A percentile compares a stretch with the other conserved stretches of the same genome.
Conservation (phyloP, 2,888 invertebrate genomes). For the Ormyrus pomaceus region DNA sequence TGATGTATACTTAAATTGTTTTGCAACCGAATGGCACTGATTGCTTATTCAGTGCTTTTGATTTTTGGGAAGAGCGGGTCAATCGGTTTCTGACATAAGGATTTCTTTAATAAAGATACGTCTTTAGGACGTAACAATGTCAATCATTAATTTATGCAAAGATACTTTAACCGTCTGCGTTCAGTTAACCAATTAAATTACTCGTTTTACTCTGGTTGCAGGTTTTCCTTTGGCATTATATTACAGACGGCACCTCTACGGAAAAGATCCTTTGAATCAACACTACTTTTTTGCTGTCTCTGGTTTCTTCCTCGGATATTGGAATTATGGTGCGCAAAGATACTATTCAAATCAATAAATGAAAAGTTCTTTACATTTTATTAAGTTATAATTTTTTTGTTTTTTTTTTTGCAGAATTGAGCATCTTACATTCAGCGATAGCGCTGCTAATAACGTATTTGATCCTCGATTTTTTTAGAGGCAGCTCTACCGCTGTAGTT, state of each 20-base stretch:
- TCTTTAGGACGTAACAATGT: too few relatives aligned
- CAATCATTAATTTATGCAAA: too few relatives aligned
- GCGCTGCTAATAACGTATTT: conserved; percentile 85
- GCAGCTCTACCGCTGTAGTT: conserved; percentile 81
- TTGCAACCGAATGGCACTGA: too few relatives aligned
- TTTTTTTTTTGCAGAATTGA: conserved; percentile 74
- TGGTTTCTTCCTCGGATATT: conserved; percentile 87
- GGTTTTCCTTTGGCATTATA: conserved; percentile 85
- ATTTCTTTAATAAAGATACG: too few relatives aligned
- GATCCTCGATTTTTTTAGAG: conserved; percentile 81
- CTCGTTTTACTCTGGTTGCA: conserved; percentile 70
- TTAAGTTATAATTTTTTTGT: not conserved
- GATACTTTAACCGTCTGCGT: too few relatives aligned
- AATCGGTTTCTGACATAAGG: too few relatives aligned
- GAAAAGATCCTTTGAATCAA: conserved; percentile 78
- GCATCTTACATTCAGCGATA: conserved; percentile 85
- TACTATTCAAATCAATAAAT: not conserved
- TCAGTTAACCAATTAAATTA: not conserved
- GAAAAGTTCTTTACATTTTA: not conserved
- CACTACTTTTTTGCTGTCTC: conserved; percentile 85
- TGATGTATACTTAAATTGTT: too few relatives aligned
- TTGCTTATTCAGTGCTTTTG: too few relatives aligned
- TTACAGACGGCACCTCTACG: conserved; percentile 80
- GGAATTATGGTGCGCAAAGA: conserved; percentile 86
- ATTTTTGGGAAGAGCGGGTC: too few relatives aligned